Base-by-base conservation (phyloP, 2,113 vertebrate species). In the Melanotaenia duboulayi region DNA sequence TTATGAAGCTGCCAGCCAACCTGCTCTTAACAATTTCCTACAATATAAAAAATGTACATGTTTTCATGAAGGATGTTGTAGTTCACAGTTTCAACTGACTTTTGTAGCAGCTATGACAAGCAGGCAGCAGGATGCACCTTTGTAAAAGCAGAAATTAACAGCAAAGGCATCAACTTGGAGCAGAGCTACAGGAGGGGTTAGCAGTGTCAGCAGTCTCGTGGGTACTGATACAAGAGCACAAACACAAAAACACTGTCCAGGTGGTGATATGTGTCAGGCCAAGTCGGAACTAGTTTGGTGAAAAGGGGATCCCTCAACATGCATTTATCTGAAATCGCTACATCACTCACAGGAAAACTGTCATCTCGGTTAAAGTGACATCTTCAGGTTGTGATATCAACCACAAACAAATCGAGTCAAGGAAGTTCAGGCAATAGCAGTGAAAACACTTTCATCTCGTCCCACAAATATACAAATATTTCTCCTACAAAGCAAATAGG, bases 1-100 rank as follows among this genome's bases (percentile, higher is more conserved):
- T 66, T 65, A 28, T 73, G 20, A 59, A 65, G 67, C 70, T 73
- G 60, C 62, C 60, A 82, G 32, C 46, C 65, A 65, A 59, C 71
- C 56, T 82, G 40, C 75, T 75, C 22, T 40, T 23, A 61, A 16
- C 4, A 42, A 32, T n/a, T 19, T 4, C 44, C 20, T 16, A 10
- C 28, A 70, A 35, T 61, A 49, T 25, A 68, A 35, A 35, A 63
- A 54, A 25, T 35, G 14, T 65, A n/a, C 22, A 56, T 49, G 35
- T 51, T 65, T 16, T 50, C 46, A n/a, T 56, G 48, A 64, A 28
- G 13, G 22, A 55, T 66, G n/a, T 52, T 44, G 8, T 13, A 40
- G 4, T 59, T 22, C 52, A 11, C 11, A 0, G 39, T 35, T 58
- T 52, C 40, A 23, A 24, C 7, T 57, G 42, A 5, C n/a, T 62